Base-by-base conservation (phyloP, 2,113 vertebrate genomes). In the Grammomys dolichurus region DNA sequence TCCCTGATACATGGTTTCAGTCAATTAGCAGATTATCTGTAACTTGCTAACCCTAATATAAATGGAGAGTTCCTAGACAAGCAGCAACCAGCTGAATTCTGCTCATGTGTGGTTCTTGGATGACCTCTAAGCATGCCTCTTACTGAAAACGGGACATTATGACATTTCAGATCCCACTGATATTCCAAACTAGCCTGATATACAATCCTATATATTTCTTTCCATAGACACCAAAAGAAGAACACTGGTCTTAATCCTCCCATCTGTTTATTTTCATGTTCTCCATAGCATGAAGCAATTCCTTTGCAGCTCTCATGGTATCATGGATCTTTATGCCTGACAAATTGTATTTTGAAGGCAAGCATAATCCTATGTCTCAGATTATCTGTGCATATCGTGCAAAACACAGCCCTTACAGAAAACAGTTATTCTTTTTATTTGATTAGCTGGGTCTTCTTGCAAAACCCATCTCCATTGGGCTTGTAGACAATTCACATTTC, bases 161-260 rank as follows among this genome's bases (percentile, higher is more conserved):
- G 60, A 26, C 60, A 28, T 5, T 8, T 88, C 36, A 48, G 7
- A 40, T 31, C 36, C 14, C 3, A 31, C 76, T 17, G 76, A 51
- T 4, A 51, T 78, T 51, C 3, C 46, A 33, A 8, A 51, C 4
- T 36, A 72, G 20, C 33, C 43, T 31, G 31, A 16, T 19, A 24
- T 10, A 1, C 20, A 22, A 24, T 48, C 10, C 58, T 8, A 9
- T 43, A 48, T 4, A 0, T 22, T 46, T 31, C 2, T 76, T 28
- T 40, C 5, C 5, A 7, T 7, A 9, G 17, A n/a, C 46, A 58
- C 17, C 17, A 63, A 4, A 10, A 3, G 1, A 65, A 26, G 36
- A 4, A 9, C 46, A 28, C n/a, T 33, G 19, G 14, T 31, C 46
- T 26, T 22, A 58, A 31, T 12, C 36, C 10, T 3, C 26, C 33